Conservation (phyloP, 2,888 invertebrate species). For the Metacarcinus magister region DNA sequence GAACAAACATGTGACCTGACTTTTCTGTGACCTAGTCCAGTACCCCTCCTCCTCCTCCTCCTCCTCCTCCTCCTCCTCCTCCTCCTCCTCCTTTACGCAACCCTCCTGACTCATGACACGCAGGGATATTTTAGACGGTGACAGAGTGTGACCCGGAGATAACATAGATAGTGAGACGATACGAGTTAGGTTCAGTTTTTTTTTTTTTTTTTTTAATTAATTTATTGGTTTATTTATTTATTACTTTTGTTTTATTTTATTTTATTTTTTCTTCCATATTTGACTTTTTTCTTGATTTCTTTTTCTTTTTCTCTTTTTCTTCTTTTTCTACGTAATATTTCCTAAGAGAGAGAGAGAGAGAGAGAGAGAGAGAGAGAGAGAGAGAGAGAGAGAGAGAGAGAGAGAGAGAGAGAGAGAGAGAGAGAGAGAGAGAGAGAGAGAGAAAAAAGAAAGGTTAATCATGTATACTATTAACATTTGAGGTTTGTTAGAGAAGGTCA, state of each 20-base stretch:
- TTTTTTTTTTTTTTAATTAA: no score
- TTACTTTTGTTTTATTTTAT: no score
- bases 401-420: conserved; percentile 32
- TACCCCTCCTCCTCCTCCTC: background rate
- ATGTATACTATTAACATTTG: no score
- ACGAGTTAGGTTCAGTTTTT: no score
- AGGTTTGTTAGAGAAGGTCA: no score
- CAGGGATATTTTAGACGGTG: no score
- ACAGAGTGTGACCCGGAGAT: no score
- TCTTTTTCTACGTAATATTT: background rate
- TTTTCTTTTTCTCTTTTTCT: background rate
- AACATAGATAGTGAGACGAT: no score
- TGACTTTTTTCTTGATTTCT: background rate
- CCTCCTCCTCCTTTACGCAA: background rate
- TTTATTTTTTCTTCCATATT: no score
- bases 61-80: background rate
- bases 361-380: conserved; percentile 39
- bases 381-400: conserved; percentile 39
- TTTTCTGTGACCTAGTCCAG: background rate
- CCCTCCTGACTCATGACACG: no score
- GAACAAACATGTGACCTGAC: background rate
- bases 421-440: background rate
- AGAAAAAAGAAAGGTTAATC: no score
- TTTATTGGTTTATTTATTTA: no score
- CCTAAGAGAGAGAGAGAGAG: conserved; percentile 11